Evolutionary conservation across 2,888 invertebrate genomes (phyloP).

Genomic region (Eubasilissa splendida): DNA sequence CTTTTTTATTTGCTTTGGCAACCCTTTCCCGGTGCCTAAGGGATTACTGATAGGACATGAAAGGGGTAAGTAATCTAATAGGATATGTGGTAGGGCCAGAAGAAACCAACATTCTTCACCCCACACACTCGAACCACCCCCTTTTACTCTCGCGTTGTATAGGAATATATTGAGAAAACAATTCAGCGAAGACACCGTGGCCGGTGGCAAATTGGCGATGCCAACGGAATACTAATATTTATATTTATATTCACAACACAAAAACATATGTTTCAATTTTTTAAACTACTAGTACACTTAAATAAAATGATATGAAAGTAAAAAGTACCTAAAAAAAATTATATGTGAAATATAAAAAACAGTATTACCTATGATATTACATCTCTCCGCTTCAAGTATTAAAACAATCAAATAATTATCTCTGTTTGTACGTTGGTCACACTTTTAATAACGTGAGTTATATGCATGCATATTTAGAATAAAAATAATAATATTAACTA

Average conservation of each 20-base stretch:
- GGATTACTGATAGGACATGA: conserved; percentile 25
- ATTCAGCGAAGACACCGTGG: conserved; percentile 8
- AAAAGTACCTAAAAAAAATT: too few relatives aligned
- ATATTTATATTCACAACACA: not conserved
- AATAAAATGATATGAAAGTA: too few relatives aligned
- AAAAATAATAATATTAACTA: too few relatives aligned
- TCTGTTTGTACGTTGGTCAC: too few relatives aligned
- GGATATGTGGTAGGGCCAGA: conserved; percentile 20
- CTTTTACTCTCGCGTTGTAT: conserved; percentile 10
- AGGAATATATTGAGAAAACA: conserved; percentile 26
- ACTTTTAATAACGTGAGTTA: too few relatives aligned
- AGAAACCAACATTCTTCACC: conserved; percentile 18
- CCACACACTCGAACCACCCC: conserved; percentile 1
- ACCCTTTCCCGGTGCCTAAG: conserved; percentile 2
- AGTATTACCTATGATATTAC: too few relatives aligned
- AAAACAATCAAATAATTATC: too few relatives aligned
- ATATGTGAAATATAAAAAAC: too few relatives aligned
- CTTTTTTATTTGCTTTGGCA: not conserved
- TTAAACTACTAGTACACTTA: too few relatives aligned
- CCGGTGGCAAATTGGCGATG: conserved; percentile 4
- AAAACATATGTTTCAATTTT: too few relatives aligned
- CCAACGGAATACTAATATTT: conserved; percentile 13
- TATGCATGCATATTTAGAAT: too few relatives aligned
- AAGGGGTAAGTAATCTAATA: conserved; percentile 34
- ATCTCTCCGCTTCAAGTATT: too few relatives aligned